Base-by-base conservation (phyloP, 2,888 invertebrate genomes). In the Caenorhabditis sp. region DNA sequence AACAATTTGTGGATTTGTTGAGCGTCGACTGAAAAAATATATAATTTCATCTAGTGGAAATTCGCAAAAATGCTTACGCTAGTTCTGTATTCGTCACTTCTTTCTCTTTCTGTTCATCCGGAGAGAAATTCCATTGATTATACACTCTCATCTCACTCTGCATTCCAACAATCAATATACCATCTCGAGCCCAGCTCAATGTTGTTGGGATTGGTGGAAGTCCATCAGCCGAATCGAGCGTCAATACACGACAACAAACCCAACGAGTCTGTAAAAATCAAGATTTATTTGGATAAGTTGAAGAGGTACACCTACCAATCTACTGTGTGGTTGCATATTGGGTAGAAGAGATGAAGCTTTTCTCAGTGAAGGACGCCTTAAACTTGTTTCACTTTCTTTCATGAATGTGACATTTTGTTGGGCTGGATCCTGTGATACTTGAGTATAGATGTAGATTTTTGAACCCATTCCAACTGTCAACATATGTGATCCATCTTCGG, bases 101-200 rank as follows among this genome's bases (percentile, higher is more conserved):
- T 7, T 10, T 23, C 3, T 26, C 26, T 5, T 17, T 56, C 50
- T 62, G 53, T 10, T 60, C 63, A 12, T 70, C 58, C 0, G 62
- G 63, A 43, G 64, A 68, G 58, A 85, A 72, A 66, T 86, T 85
- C 86, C 86, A 82, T 87, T 99, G 99, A 0, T 96, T 95, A 88
- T 97, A 99, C 0, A 99, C 96, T 87, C 97, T 96, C 95, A 99
- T 97, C 89, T 99, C 99, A 1, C 96, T 97, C 88, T 97, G 96
- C 97, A 99, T 97, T 1, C 97, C 99, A 1, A 99, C 96, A 0
- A 99, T 95, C 1, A 99, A 90, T 78, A 99, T 95, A 0, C 97
- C 97, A 87, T 97, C 97, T 26, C 99, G 91, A 0, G 97, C 96
- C 97, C 99, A 99, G 1, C 95, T 95, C 84, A 97, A 93, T 88